phyloP scores from a whole-genome alignment of 2,888 invertebrate genomes.

The Chymomyza procnemis region DNA sequence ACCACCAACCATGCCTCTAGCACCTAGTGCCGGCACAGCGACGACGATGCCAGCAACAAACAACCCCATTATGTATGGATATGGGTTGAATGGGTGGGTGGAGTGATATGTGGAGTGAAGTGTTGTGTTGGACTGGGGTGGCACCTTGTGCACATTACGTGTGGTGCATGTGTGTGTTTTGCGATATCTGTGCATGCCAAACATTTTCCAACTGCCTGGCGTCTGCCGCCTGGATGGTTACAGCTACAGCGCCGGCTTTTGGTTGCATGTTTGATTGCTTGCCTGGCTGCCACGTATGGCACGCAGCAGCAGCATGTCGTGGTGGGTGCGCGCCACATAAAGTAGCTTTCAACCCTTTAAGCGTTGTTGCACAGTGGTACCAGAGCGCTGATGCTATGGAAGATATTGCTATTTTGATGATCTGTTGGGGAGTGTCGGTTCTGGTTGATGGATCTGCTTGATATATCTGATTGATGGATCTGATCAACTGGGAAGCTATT shows the following conservation, averaged over 20 bases:
- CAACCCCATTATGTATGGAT: neutral
- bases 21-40: neutral
- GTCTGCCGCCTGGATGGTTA: neutral
- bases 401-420: too few species aligned
- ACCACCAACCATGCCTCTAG: too few species aligned
- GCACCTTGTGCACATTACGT: neutral
- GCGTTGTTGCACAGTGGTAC: slow-evolving; percentile 38
- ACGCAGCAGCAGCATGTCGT: neutral
- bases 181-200: slow-evolving; percentile 63
- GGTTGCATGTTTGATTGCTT: slow-evolving; percentile 25
- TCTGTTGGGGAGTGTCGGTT: too few species aligned
- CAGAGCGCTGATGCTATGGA: too few species aligned
- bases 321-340: slow-evolving; percentile 17
- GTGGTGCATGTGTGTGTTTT: slow-evolving; percentile 39
- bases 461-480: too few species aligned
- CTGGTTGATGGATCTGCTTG: too few species aligned
- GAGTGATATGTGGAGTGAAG: neutral
- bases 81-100: too few species aligned
- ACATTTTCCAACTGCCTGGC: slow-evolving; percentile 35
- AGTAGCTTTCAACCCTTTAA: slow-evolving; percentile 51
- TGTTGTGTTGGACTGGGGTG: neutral
- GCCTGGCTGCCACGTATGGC: slow-evolving; percentile 16
- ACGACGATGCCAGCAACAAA: neutral
- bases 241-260: neutral
- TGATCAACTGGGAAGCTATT: too few species aligned